phyloP scores from a whole-genome alignment of 2,113 vertebrate species.

The Gymnogyps californianus region DNA sequence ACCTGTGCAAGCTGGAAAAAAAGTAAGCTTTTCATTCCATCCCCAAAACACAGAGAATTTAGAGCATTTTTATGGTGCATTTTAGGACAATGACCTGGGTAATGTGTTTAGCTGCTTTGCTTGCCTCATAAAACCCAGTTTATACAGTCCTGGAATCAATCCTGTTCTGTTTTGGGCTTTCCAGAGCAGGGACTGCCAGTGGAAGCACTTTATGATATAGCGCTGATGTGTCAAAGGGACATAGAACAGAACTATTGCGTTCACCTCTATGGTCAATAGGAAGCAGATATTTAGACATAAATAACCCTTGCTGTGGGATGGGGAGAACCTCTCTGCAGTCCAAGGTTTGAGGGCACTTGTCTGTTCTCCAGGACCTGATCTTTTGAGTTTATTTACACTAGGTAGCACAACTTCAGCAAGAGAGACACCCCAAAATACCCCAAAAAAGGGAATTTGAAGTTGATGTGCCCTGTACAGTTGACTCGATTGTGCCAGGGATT shows the following conservation, averaged over 20 bases:
- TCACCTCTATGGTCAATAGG: neutral
- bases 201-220: neutral
- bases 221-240: neutral
- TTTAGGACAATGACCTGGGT: conserved; percentile 42
- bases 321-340: neutral
- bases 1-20: neutral
- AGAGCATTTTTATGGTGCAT: conserved; percentile 18
- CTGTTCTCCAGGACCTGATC: neutral
- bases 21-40: neutral
- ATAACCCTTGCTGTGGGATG: neutral
- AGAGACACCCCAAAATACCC: accelerated
- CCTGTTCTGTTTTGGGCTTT: neutral
- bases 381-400: neutral
- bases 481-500: neutral
- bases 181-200: neutral
- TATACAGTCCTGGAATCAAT: conserved; percentile 18
- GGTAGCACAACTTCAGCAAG: neutral
- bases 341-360: neutral
- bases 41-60: conserved; percentile 2
- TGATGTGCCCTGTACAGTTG: neutral
- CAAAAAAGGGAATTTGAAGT: neutral
- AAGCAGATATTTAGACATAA: neutral
- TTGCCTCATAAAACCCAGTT: conserved; percentile 31
- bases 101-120: neutral
- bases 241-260: neutral